phyloP scores from a whole-genome alignment of 2,113 vertebrate species.

The Salminus brasiliensis region DNA sequence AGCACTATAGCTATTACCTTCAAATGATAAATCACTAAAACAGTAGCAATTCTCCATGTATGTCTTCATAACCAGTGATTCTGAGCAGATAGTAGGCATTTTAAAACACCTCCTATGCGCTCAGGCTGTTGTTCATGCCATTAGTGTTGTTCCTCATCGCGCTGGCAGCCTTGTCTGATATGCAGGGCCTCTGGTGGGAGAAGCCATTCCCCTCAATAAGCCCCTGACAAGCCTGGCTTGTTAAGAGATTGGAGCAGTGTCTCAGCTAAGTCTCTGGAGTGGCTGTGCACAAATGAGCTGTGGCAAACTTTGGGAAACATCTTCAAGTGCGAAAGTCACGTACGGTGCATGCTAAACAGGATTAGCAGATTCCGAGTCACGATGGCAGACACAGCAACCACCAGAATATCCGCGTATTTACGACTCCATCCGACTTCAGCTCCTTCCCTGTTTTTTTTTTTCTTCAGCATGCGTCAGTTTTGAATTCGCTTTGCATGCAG shows the following conservation, averaged over 20 bases:
- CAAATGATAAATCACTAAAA: no score
- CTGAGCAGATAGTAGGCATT: not conserved
- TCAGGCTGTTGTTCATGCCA: not conserved
- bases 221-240: not conserved
- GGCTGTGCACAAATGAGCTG: not conserved
- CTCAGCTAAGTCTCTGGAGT: constrained; percentile 1
- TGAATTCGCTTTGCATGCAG: constrained; percentile 18
- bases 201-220: constrained; percentile 19
- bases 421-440: constrained; percentile 23
- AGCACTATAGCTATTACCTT: no score
- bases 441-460: constrained; percentile 1
- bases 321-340: constrained; percentile 16
- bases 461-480: not conserved
- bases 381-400: not conserved
- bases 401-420: constrained; percentile 8
- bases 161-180: not conserved
- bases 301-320: constrained; percentile 26
- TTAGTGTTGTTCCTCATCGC: not conserved
- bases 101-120: not conserved
- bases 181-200: not conserved
- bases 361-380: constrained; percentile 13
- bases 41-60: not conserved
- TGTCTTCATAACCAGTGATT: not conserved
- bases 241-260: not conserved
- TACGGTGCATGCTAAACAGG: not conserved